Base-by-base conservation (phyloP, 2,113 vertebrate species). In the Paramisgurnus dabryanus region DNA sequence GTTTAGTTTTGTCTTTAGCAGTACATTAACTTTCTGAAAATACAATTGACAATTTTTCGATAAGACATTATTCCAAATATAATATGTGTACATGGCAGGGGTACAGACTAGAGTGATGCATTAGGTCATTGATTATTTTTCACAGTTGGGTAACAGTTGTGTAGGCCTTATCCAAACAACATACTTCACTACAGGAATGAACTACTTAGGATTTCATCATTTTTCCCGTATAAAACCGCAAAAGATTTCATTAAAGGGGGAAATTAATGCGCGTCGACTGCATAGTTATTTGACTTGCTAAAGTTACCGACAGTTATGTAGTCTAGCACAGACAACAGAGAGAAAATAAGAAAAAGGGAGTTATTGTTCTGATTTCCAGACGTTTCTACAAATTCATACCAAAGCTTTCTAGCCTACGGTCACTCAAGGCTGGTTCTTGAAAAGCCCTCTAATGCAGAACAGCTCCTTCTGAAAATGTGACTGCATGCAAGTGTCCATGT, bases 371-470 rank as follows among this genome's bases (percentile, higher is more conserved):
- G 69, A 34, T 75, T 70, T 9, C 66, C 63, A 5, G 60, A 66
- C 75, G 77, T 83, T 81, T 49, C 47, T 76, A 61, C 67, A 82
- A 83, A 71, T 61, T 79, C 73, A 70, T 1, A 47, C 67, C 76
- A 71, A 12, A 81, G n/a, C 61, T 18, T 53, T 18, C n/a, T 80
- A n/a, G 67, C 75, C 75, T 58, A 77, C 27, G 40, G 65, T 72
- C 77, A 18, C 18, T 67, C 60, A 71, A 18, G 72, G 22, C 72
- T 67, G 41, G 64, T 60, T 65, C 63, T 69, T 41, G 50, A 69
- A 79, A 66, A 82, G n/a, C 64, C n/a, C 50, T 70, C 60, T 75
- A 79, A 74, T 77, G 64, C 75, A 68, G 74, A 87, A 83, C 69
- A 79, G 65, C 40, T 65, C 79, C 67, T 76, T 83, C 57, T 61